Evolutionary conservation across 2,113 vertebrate genomes (phyloP), one percentile per base, ranked within the genome.

Genomic region (Scalopus aquaticus): DNA sequence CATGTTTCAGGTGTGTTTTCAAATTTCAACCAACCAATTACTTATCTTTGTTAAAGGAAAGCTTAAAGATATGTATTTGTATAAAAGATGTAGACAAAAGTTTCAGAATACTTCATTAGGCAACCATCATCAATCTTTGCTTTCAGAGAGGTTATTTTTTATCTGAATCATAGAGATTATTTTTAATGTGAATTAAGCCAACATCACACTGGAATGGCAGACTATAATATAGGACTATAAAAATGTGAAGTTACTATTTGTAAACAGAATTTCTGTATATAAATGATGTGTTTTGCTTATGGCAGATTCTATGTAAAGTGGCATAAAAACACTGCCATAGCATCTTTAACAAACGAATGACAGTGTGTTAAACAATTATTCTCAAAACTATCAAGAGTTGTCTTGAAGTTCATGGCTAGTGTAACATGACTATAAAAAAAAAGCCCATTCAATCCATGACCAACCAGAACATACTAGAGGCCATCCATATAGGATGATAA

Each of bases 1-100:
- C 96, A 94, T 95, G 49, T 88, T 93, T 93, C 87, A 94, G 92
- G 96, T 96, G 90, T n/a, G 22, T 96, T 97, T 97, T 94, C 95
- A 87, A 95, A 97, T 76, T 93, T 95, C 90, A 97, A 86, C 22
- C 56, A 64, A 93, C 56, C 73, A 97, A 96, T 93, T 96, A 88
- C 24, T 8, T 95, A 97, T 96, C 73, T 97, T 95, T 95, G 69
- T 73, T 42, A 96, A 69, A 92, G 86, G 84, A 97, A 98, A 96
- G 85, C 89, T 97, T 96, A 97, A 97, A 94, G 32, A 87, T 49
- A 96, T 46, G 73, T 81, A 97, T 93, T 77, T 85, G 24, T 64
- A 13, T n/a, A 65, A 77, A 32, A 51, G 0, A 91, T 30, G 1
- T 5, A 82, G 42, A 74, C 20, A 44, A 86, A 76, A 56, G 39